Base-by-base conservation (phyloP, 2,888 invertebrate species). In the Leptothorax acervorum region DNA sequence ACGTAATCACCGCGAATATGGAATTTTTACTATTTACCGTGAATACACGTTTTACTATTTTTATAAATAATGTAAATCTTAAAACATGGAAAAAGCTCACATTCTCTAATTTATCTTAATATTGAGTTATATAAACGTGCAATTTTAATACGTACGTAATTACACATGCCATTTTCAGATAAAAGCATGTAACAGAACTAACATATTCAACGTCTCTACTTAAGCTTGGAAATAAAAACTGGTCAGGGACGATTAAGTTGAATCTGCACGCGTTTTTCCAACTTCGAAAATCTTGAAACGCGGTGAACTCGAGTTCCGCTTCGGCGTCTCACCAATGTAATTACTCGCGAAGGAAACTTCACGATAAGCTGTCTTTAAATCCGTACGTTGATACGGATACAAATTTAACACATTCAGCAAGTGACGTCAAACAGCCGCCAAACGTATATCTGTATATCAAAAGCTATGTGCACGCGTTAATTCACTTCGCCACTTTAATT, bases 401-500 rank as follows among this genome's bases (percentile, higher is more conserved):
- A 6, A 3, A 23, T 23, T 23, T 55, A 1, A 55, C 18, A 5
- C 9, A 55, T 23, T 55, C 6, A 11, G 1, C 23, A 35, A 45
- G 11, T 23, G n/a, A 68, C 35, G 9, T 42, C 42, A 8, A 6
- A 31, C 18, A 8, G n/a, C 18, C 9, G 8, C n/a, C 35, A 2
- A 8, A 23, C 18, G 31, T 15, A 23, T 12, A 35, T 18, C 60
- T 28, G 60, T 39, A 18, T 60, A 42, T 6, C n/a, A 23, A 73
- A n/a, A 73, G 1, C 18, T 39, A 39, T 8, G 23, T 48, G 74
- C 15, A 51, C 35, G 48, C 74, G 48, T 60, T 79, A 81, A 73
- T 74, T 73, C 60, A 60, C 74, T 60, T 73, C 12, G 48, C 18
- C 35, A 8, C 18, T 73, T 81, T 81, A 73, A 73, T 74, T 23